phyloP scores from a whole-genome alignment of 30 jellyfish, hydroid and myxozoan genomes.

The Aurelia sp. region DNA sequence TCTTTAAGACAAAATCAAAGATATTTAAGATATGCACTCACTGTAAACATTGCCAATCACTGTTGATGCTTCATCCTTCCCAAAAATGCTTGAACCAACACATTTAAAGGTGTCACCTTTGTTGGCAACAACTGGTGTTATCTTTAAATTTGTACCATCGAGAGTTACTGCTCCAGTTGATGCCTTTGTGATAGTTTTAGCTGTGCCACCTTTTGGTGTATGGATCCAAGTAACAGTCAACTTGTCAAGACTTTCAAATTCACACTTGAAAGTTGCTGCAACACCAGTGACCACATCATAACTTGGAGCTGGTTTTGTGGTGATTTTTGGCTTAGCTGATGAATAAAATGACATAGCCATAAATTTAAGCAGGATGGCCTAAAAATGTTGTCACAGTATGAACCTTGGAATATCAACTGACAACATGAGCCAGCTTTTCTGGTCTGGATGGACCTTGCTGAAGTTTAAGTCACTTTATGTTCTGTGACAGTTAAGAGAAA shows the following conservation, averaged over 20 bases:
- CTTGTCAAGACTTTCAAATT: neutral
- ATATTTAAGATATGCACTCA: neutral
- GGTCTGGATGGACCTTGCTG: too few relatives aligned
- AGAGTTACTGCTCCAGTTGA: conserved; percentile 11
- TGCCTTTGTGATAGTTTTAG: neutral
- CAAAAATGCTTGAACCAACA: conserved; percentile 14
- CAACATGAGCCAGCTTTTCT: too few relatives aligned
- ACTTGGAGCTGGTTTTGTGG: conserved; percentile 33
- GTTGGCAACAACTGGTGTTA: conserved; percentile 1
- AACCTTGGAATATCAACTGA: too few relatives aligned
- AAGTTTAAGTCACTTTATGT: too few relatives aligned
- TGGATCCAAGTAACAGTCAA: conserved; percentile 19
- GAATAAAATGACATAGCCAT: too few relatives aligned
- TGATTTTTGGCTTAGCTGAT: conserved; percentile 29
- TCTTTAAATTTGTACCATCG: conserved; percentile 41
- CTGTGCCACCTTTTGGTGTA: conserved; percentile 16
- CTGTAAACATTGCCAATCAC: conserved; percentile 29
- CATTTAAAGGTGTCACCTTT: conserved; percentile 39
- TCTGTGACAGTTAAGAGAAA: too few relatives aligned
- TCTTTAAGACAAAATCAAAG: too few relatives aligned
- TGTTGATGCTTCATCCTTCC: neutral
- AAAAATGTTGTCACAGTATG: too few relatives aligned
- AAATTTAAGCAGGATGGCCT: too few relatives aligned
- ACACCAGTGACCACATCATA: conserved; percentile 39
- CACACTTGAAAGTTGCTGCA: conserved; percentile 39